These are phyloP conservation scores for Meteorus colon DNA, from an alignment of 2,888 invertebrate genomes.

Conservation along the genomic window DNA sequence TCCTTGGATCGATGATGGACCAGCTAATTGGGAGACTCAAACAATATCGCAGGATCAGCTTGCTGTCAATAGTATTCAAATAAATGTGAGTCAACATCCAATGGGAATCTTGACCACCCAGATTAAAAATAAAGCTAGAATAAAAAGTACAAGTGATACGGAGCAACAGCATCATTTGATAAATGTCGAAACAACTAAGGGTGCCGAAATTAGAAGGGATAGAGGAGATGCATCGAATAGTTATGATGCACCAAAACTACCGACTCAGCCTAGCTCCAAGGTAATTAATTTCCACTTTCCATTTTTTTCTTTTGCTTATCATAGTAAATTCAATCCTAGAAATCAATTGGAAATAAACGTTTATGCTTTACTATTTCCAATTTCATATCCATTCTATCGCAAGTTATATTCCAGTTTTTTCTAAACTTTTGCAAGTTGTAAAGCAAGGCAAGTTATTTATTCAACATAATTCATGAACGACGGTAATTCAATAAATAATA, in stretches of 20 bases:
- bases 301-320: not conserved
- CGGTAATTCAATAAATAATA: not conserved
- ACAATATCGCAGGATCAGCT: not conserved
- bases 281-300: not conserved
- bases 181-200: not conserved
- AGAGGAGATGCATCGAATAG: not conserved
- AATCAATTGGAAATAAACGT: not conserved
- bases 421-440: not conserved
- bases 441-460: conserved; percentile 15
- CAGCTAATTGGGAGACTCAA: conserved; percentile 57
- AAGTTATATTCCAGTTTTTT: not conserved
- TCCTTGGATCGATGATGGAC: conserved; percentile 73
- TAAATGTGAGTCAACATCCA: conserved; percentile 31
- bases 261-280: not conserved
- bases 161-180: not conserved
- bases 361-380: not conserved
- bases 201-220: not conserved
- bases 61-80: conserved; percentile 40
- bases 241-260: not conserved
- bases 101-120: not conserved
- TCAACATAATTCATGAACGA: not conserved
- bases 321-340: not conserved
- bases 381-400: not conserved
- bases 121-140: not conserved
- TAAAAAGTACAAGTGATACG: not conserved